Conservation (phyloP, 1,140 invertebrate species). For the Latrodectus geometricus region DNA sequence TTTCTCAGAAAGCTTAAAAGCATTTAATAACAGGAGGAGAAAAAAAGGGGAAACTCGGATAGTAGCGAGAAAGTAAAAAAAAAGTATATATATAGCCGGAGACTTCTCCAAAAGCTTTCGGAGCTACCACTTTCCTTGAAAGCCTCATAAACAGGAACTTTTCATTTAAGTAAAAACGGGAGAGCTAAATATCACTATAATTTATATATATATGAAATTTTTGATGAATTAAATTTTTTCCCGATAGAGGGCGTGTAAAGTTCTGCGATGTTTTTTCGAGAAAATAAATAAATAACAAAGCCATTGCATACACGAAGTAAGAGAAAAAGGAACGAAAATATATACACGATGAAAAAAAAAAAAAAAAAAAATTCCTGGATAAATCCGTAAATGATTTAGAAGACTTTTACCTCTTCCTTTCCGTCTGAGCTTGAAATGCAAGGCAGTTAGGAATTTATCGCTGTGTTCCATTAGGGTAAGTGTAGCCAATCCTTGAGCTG, state of each 20-base stretch:
- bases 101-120: constrained; percentile 42
- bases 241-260: constrained; percentile 41
- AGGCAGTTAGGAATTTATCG: constrained; percentile 56
- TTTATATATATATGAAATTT: not conserved
- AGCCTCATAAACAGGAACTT: constrained; percentile 52
- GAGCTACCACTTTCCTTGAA: constrained; percentile 42
- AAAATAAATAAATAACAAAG: not conserved
- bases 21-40: constrained; percentile 46
- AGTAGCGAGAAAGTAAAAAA: constrained; percentile 22
- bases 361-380: constrained; percentile 11
- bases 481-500: constrained; percentile 23
- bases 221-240: constrained; percentile 58
- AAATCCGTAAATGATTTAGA: constrained; percentile 55
- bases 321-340: not conserved
- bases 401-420: constrained; percentile 23
- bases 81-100: not conserved
- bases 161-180: constrained; percentile 55
- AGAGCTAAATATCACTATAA: constrained; percentile 46
- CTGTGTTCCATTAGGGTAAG: constrained; percentile 50
- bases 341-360: not conserved
- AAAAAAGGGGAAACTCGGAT: constrained; percentile 7
- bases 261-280: not conserved
- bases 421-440: constrained; percentile 20
- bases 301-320: not conserved
- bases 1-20: constrained; percentile 53